phyloP scores from a whole-genome alignment of 2,888 invertebrate species.

The Polydrusus tereticollis region DNA sequence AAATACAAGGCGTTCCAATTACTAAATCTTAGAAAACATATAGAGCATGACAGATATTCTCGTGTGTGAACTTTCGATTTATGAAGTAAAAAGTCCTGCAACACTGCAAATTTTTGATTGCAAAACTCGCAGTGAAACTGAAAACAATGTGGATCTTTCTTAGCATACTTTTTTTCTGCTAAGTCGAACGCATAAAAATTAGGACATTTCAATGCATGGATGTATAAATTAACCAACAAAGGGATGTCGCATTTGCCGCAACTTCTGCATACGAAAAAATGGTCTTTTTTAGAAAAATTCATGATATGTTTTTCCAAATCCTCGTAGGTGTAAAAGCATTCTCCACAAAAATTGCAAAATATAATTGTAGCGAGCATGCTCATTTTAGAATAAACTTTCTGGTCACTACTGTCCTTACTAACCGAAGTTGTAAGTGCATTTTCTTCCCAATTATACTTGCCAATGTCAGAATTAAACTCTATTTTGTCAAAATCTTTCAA shows the following conservation, averaged over 20 bases:
- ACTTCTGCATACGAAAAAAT: background rate
- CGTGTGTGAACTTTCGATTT: background rate
- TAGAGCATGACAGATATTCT: background rate
- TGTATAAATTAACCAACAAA: background rate
- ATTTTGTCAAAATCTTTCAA: background rate
- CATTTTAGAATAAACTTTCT: background rate
- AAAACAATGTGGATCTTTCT: background rate
- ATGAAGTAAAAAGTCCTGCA: background rate
- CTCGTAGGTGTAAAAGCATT: background rate
- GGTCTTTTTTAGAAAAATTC: conserved; percentile 1
- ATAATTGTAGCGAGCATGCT: background rate
- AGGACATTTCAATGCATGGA: background rate
- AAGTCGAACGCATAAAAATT: background rate
- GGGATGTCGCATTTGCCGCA: background rate
- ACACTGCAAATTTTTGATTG: background rate
- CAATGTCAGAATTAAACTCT: background rate
- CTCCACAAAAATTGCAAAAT: background rate
- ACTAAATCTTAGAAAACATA: background rate
- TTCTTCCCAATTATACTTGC: conserved; percentile 3
- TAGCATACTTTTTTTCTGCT: background rate
- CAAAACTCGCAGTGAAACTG: conserved; percentile 18
- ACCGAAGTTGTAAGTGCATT: background rate
- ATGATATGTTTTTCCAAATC: conserved; percentile 3
- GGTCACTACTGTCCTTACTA: background rate
- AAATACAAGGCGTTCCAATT: background rate